Evolutionary conservation across 2,797 vertebrate genomes (phyloP), one percentile per base, ranked within the genome.

Genomic region (Protonibea diacanthus): DNA sequence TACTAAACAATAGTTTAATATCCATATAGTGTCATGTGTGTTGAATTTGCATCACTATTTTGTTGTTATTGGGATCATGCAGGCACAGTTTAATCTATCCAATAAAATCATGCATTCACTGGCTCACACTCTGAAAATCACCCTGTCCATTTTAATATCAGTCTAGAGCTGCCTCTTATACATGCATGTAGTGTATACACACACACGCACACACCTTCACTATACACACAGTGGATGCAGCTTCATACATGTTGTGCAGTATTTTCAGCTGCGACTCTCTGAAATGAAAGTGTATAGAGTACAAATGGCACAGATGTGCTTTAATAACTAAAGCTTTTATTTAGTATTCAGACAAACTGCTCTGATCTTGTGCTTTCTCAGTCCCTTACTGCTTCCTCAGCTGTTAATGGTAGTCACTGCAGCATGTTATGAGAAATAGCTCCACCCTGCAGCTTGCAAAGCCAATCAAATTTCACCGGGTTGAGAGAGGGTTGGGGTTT

Each of bases 381-480:
- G 78, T 78, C 83, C 64, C 81, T 88, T 59, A 76, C 80, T 88
- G 89, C 87, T 83, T 89, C 84, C 84, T 90, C 86, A 77, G 87
- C 87, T 89, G 84, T 87, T 89, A 83, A 90, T 86, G 89, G 83
- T 78, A 84, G 90, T 86, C 91, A 93, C 92, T 94, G 92, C 92
- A 92, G 90, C 90, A 92, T 91, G 88, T 88, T 90, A 85, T 87
- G 82, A 91, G 79, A 84, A 85, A 81, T 87, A 33, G 86, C 91
- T 93, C 93, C 93, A 90, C 93, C 93, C 91, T 88, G 89, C 90
- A 89, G 86, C 77, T 71, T 68, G 76, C 74, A 83, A 81, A 89
- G 83, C 93, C 93, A 93, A 94, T 94, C 88, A 88, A 38, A 90
- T 88, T 77, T 71, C 78, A 78, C 77, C 12, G 18, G 48, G 82